phyloP scores from a whole-genome alignment of 2,797 vertebrate species.

The Naso thynnoides region DNA sequence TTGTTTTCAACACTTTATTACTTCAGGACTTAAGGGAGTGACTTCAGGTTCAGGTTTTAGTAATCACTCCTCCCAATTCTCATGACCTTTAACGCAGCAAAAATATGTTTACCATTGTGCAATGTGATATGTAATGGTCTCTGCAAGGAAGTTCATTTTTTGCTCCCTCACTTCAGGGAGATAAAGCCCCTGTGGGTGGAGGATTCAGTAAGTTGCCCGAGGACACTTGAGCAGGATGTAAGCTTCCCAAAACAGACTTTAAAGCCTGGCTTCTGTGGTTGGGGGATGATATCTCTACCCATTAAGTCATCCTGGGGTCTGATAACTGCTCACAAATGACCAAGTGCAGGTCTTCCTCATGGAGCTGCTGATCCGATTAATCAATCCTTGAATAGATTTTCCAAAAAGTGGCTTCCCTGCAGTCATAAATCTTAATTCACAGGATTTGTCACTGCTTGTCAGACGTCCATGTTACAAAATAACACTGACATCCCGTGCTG shows the following conservation, averaged over 20 bases:
- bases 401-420: slow-evolving; percentile 36
- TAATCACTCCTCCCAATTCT: slow-evolving; percentile 37
- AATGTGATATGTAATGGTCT: slow-evolving; percentile 37
- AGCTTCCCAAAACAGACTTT: slow-evolving; percentile 42
- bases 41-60: slow-evolving; percentile 26
- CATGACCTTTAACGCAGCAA: slow-evolving; percentile 41
- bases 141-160: slow-evolving; percentile 15
- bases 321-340: slow-evolving; percentile 58
- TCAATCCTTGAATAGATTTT: slow-evolving; percentile 54
- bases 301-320: slow-evolving; percentile 31
- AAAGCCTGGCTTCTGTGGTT: slow-evolving; percentile 12
- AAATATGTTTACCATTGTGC: slow-evolving; percentile 22
- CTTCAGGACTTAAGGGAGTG: slow-evolving; percentile 30
- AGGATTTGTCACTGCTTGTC: slow-evolving; percentile 3
- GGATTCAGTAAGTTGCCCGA: slow-evolving; percentile 37
- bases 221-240: slow-evolving; percentile 32
- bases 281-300: slow-evolving; percentile 34
- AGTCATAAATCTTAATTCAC: slow-evolving; percentile 42
- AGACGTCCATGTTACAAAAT: slow-evolving; percentile 53
- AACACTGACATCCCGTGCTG: slow-evolving; percentile 6
- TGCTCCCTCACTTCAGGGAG: slow-evolving; percentile 7
- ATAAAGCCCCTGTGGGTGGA: slow-evolving; percentile 17
- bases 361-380: slow-evolving; percentile 50
- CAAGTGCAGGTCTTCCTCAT: slow-evolving; percentile 29
- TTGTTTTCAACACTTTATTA: slow-evolving; percentile 33